A percentile compares a stretch with the other conserved stretches of the same genome.
Conservation (phyloP, 64 coral and sea anemone genomes). For the Cladopsammia gracilis region DNA sequence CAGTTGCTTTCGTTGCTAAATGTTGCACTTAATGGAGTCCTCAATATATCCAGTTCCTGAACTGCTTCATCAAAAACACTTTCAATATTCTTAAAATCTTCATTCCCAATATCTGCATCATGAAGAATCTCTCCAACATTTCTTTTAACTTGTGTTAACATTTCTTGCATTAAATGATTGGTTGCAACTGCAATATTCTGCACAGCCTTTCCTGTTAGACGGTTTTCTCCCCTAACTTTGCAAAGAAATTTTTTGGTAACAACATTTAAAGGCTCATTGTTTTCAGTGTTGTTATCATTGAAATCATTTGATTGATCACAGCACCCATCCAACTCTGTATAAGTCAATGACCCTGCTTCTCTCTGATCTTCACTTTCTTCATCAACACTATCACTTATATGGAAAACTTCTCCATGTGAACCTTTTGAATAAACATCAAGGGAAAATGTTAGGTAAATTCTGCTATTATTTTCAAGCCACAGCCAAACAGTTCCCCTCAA, state of each 20-base stretch:
- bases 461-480: not conserved
- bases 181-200: not conserved
- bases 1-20: not conserved
- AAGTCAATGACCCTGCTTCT: not conserved
- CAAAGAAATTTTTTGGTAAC: slow-evolving; percentile 8
- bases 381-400: not conserved
- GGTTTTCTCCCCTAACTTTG: slow-evolving; percentile 3
- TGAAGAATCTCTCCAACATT: slow-evolving; percentile 8
- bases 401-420: not conserved
- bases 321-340: not conserved
- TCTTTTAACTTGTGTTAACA: not conserved
- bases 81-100: not conserved
- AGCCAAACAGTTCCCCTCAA: not conserved
- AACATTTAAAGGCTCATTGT: not conserved
- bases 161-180: not conserved
- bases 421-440: not conserved
- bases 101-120: slow-evolving; percentile 4
- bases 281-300: not conserved
- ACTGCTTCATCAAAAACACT: not conserved
- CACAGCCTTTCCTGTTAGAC: not conserved
- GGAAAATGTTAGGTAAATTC: no score
- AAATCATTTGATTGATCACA: not conserved
- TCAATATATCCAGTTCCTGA: not conserved
- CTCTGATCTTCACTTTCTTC: not conserved
- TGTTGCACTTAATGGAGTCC: slow-evolving; percentile 20